phyloP scores from a whole-genome alignment of 2,888 invertebrate genomes.

The Eilema sororculum region DNA sequence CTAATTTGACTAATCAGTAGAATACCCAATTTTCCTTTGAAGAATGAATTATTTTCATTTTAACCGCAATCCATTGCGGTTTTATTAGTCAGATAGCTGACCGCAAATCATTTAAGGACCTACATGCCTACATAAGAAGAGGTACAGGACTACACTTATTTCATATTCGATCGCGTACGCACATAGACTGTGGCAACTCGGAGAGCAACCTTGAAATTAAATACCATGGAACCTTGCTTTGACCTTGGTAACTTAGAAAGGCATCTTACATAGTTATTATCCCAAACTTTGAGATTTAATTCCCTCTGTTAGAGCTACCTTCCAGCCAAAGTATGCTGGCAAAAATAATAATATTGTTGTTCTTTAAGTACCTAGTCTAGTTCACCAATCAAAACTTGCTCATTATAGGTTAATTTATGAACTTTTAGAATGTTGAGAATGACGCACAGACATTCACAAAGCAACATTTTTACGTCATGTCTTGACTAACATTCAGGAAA shows the following conservation, averaged over 20 bases:
- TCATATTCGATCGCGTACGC: background rate
- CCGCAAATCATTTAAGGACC: background rate
- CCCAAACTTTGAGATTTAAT: too few relatives aligned
- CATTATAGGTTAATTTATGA: too few relatives aligned
- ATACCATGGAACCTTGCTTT: slow-evolving; percentile 29
- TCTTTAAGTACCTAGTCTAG: background rate
- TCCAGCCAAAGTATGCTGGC: too few relatives aligned
- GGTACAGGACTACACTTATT: background rate
- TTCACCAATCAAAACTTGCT: background rate
- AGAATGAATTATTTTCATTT: background rate
- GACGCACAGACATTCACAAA: background rate
- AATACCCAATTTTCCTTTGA: too few relatives aligned
- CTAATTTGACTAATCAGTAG: too few relatives aligned
- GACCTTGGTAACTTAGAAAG: slow-evolving; percentile 31
- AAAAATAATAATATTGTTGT: too few relatives aligned
- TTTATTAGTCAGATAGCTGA: slow-evolving; percentile 9
- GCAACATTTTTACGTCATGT: background rate
- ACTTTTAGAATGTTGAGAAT: too few relatives aligned
- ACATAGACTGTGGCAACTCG: slow-evolving; percentile 39
- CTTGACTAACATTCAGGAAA: background rate
- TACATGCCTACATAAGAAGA: background rate
- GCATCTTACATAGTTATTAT: background rate
- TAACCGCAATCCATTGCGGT: background rate
- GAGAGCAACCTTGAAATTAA: slow-evolving; percentile 39
- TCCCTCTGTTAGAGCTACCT: too few relatives aligned